Evolutionary conservation across 2,113 vertebrate species (phyloP).

Genomic region (Noctilio leporinus): DNA sequence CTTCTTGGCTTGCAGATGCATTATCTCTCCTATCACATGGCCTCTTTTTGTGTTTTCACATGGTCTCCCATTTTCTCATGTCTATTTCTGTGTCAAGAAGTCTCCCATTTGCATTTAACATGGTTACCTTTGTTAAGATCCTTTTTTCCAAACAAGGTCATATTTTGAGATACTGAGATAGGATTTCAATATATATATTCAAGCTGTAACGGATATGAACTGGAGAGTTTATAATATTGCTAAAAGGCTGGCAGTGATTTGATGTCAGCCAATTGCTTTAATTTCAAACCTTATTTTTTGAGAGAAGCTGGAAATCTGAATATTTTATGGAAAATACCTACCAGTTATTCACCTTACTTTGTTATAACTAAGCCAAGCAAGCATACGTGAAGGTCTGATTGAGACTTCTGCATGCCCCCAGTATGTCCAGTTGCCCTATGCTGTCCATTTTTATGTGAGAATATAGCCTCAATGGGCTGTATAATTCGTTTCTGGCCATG

Average conservation of each 20-base stretch:
- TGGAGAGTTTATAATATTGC: rapidly evolving
- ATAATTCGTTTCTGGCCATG: not conserved
- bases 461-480: rapidly evolving
- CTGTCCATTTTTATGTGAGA: not conserved
- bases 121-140: not conserved
- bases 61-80: not conserved
- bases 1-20: not conserved
- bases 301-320: not conserved
- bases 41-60: rapidly evolving
- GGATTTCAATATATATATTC: not conserved
- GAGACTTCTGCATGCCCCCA: not conserved
- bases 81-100: not conserved
- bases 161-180: not conserved
- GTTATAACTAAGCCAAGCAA: not conserved
- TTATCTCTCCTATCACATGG: not conserved
- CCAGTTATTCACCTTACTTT: not conserved
- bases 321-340: not conserved
- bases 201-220: not conserved
- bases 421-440: not conserved
- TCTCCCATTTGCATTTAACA: not conserved
- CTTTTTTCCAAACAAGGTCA: not conserved
- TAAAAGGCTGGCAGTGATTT: not conserved
- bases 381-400: not conserved
- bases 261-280: not conserved
- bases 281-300: not conserved